Evolutionary conservation across 2,113 vertebrate species (phyloP).

Genomic region (Eurystomus gularis): DNA sequence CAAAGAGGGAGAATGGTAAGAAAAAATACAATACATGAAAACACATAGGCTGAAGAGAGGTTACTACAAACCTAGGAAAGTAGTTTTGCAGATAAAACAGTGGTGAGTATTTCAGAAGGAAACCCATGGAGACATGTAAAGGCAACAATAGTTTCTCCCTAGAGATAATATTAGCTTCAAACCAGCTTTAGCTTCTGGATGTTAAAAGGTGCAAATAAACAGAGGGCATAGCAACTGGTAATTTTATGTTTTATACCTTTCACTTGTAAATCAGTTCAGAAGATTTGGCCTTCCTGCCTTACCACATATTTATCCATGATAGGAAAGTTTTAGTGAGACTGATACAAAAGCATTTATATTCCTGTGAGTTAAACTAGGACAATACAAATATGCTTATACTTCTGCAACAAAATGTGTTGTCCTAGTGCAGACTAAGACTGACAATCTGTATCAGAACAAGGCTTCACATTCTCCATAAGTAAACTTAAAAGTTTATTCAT

Average conservation of each 20-base stretch:
- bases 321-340: not conserved
- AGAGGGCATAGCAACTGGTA: not conserved
- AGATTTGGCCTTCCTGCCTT: not conserved
- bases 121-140: not conserved
- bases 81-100: not conserved
- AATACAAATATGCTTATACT: not conserved
- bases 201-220: not conserved
- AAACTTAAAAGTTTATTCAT: not conserved
- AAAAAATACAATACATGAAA: not conserved
- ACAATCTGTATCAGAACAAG: not conserved
- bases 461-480: not conserved
- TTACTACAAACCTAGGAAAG: not conserved
- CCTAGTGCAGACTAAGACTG: not conserved
- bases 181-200: not conserved
- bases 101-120: not conserved
- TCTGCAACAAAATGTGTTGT: not conserved
- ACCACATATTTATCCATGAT: fast-evolving
- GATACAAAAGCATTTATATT: not conserved
- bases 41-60: not conserved
- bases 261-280: not conserved
- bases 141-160: not conserved
- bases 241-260: not conserved
- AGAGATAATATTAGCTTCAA: not conserved
- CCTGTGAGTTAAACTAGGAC: not conserved
- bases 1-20: not conserved